A percentile compares a stretch with the other conserved stretches of the same genome.
These are phyloP conservation scores for Eupithecia exiguata DNA, from an alignment of 2,888 invertebrate species.

Conservation along the genomic window DNA sequence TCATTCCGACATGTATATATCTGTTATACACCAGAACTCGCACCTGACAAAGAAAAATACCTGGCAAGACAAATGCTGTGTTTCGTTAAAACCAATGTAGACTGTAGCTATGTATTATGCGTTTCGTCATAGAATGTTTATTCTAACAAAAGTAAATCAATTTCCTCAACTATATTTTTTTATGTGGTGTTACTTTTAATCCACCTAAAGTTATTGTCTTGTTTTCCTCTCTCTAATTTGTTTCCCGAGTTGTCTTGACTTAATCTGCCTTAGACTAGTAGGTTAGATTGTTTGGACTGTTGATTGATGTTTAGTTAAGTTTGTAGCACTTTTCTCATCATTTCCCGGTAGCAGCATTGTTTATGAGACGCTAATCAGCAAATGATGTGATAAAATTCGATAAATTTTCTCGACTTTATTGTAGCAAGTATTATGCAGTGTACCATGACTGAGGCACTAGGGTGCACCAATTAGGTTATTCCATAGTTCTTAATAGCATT, in stretches of 20 bases:
- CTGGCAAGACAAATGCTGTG: background rate
- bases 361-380: background rate
- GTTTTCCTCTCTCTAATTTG: background rate
- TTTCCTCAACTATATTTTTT: slow-evolving; percentile 40
- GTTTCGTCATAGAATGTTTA: slow-evolving; percentile 38
- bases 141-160: slow-evolving; percentile 41
- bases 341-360: background rate
- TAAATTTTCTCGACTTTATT: slow-evolving; percentile 46
- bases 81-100: slow-evolving; percentile 24
- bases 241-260: slow-evolving; percentile 1
- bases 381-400: slow-evolving; percentile 33
- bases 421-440: slow-evolving; percentile 42
- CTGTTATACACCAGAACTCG: background rate
- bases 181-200: slow-evolving; percentile 36
- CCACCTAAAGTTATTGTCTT: background rate
- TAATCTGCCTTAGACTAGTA: background rate
- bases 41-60: background rate
- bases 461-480: slow-evolving; percentile 58
- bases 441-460: slow-evolving; percentile 68
- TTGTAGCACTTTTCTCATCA: slow-evolving; percentile 4
- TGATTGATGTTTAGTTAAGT: slow-evolving; percentile 3
- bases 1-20: background rate
- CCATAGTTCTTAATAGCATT: slow-evolving; percentile 47
- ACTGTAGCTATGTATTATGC: slow-evolving; percentile 34
- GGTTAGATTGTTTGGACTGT: slow-evolving; percentile 1